These are phyloP conservation scores for Pegoplata infirma DNA, from an alignment of 2,888 invertebrate genomes.

Conservation along the genomic window DNA sequence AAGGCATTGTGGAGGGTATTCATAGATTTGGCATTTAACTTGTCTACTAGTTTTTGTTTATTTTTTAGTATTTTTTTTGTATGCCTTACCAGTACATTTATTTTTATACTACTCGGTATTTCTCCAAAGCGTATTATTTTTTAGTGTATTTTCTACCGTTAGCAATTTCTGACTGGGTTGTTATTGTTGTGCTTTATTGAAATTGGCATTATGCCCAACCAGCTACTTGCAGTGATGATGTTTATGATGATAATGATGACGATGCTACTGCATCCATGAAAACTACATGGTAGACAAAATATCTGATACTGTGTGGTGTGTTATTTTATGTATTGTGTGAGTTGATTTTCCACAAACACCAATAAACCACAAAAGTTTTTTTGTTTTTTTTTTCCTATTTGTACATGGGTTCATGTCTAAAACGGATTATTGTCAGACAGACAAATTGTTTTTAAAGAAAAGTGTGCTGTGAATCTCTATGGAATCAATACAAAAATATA, in stretches of 20 bases:
- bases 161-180: neutral
- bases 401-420: constrained; percentile 16
- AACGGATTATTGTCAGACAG: constrained; percentile 40
- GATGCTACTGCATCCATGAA: neutral
- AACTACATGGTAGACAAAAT: too few species aligned
- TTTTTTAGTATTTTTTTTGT: too few species aligned
- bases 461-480: neutral
- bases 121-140: too few species aligned
- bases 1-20: too few species aligned
- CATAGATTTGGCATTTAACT: too few species aligned
- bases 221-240: neutral
- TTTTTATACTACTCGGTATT: too few species aligned
- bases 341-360: neutral
- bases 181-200: constrained; percentile 41
- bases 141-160: too few species aligned
- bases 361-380: constrained; percentile 7
- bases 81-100: too few species aligned
- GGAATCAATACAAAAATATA: neutral
- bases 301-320: too few species aligned
- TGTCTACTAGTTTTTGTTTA: too few species aligned
- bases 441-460: constrained; percentile 38
- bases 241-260: neutral
- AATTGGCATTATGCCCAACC: constrained; percentile 53
- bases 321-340: neutral
- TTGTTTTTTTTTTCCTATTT: too few species aligned